Percentiles rank a stretch among this genome's conserved stretches.
These are phyloP conservation scores for Ectropis crepuscularia DNA, from an alignment of 2,888 invertebrate species.

Conservation along the genomic window DNA sequence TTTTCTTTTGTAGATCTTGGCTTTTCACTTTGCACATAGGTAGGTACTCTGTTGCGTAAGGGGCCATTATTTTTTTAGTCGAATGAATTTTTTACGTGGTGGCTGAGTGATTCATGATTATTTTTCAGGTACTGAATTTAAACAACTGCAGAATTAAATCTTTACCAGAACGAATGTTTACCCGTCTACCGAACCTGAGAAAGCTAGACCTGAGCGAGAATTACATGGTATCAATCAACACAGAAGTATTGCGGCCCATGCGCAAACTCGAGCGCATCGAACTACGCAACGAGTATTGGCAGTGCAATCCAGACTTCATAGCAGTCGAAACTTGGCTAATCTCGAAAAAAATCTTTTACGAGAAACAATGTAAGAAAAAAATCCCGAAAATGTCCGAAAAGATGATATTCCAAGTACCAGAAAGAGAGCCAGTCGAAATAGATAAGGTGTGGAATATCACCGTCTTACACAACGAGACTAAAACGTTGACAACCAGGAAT, in stretches of 20 bases:
- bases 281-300: conserved; percentile 83
- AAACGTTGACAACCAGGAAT: conserved; percentile 40
- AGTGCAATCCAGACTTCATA: conserved; percentile 79
- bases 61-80: background rate
- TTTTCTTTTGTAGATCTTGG: too few relatives aligned
- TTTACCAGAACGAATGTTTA: conserved; percentile 79
- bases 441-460: conserved; percentile 74
- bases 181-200: conserved; percentile 81
- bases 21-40: too few relatives aligned
- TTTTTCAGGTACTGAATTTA: conserved; percentile 83
- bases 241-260: conserved; percentile 76
- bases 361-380: conserved; percentile 73
- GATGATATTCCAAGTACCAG: conserved; percentile 78
- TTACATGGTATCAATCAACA: conserved; percentile 81
- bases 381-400: conserved; percentile 82
- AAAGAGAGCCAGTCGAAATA: conserved; percentile 69
- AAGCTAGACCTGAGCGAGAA: conserved; percentile 86
- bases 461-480: conserved; percentile 48
- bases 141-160: conserved; percentile 85
- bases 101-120: background rate
- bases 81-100: background rate
- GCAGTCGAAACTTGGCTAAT: conserved; percentile 73
- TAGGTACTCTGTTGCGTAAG: too few relatives aligned
- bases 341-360: conserved; percentile 69
- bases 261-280: conserved; percentile 79